Evolutionary conservation across 1,140 invertebrate genomes (phyloP).

Genomic region (Danaus plexippus): DNA sequence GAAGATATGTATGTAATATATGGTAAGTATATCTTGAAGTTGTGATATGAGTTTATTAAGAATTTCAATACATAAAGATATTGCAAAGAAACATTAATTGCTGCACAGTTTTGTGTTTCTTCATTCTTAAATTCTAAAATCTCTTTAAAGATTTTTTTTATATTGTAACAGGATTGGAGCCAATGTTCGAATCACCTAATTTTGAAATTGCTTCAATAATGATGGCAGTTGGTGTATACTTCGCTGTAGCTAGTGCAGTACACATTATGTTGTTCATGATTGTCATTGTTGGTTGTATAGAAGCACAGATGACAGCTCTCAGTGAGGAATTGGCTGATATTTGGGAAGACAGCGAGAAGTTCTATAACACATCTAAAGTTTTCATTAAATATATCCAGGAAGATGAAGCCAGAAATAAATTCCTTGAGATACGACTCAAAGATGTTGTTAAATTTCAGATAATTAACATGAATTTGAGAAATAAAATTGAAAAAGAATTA

Average conservation of each 20-base stretch:
- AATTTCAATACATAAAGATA: no score
- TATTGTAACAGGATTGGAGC: slow-evolving; percentile 27
- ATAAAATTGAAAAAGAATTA: slow-evolving; percentile 22
- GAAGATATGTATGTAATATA: no score
- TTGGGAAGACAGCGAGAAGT: slow-evolving; percentile 25
- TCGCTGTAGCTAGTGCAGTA: no score
- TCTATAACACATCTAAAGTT: slow-evolving; percentile 8
- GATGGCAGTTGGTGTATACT: no score
- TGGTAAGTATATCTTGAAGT: no score
- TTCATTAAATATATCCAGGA: background rate
- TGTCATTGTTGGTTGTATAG: slow-evolving; percentile 30
- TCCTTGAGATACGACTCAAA: slow-evolving; percentile 21
- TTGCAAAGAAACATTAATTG: no score
- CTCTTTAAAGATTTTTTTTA: no score
- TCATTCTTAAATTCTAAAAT: no score
- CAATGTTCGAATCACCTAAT: slow-evolving; percentile 36
- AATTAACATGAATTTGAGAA: slow-evolving; percentile 23
- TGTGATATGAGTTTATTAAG: no score
- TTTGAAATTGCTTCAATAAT: slow-evolving; percentile 28
- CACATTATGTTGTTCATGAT: slow-evolving; percentile 5
- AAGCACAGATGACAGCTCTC: slow-evolving; percentile 33
- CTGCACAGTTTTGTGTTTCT: no score
- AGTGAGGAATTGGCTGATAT: slow-evolving; percentile 30
- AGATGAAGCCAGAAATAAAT: slow-evolving; percentile 22
- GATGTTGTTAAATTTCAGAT: slow-evolving; percentile 29